phyloP scores from a whole-genome alignment of 64 coral and sea anemone genomes.

The Cladopsammia gracilis region DNA sequence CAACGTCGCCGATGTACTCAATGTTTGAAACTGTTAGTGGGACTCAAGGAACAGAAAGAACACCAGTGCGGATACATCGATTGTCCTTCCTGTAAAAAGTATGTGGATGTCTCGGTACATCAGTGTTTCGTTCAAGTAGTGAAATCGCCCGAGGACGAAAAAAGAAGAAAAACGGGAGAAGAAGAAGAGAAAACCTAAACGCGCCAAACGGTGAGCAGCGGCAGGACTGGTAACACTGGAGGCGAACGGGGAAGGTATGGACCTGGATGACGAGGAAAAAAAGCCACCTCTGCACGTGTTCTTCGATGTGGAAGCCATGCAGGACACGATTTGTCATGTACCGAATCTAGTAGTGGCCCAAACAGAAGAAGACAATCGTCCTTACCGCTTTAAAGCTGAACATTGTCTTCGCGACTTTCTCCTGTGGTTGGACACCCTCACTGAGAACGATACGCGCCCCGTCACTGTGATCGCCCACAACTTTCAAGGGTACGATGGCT shows the following conservation, averaged over 20 bases:
- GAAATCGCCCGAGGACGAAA: too few relatives aligned
- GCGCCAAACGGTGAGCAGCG: too few relatives aligned
- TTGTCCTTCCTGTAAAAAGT: background rate
- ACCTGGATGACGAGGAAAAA: background rate
- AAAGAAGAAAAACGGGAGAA: too few relatives aligned
- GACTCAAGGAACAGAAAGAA: background rate
- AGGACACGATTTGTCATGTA: background rate
- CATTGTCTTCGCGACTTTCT: background rate
- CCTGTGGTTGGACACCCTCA: slow-evolving; percentile 30
- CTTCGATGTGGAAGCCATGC: slow-evolving; percentile 19
- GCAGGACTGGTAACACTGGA: too few relatives aligned
- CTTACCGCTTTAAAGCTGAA: background rate
- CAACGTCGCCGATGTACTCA: background rate
- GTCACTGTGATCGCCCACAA: slow-evolving; percentile 46
- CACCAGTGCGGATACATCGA: background rate
- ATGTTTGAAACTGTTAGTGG: background rate
- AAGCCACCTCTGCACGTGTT: slow-evolving; percentile 51
- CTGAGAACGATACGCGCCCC: background rate
- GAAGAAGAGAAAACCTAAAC: too few relatives aligned
- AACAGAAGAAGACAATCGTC: slow-evolving; percentile 40
- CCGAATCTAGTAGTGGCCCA: slow-evolving; percentile 52
- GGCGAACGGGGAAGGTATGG: too few relatives aligned
- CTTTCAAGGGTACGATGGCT: slow-evolving; percentile 48
- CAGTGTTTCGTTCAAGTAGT: background rate
- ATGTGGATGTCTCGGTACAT: background rate